Percentiles rank a stretch among this genome's conserved stretches.
These are phyloP conservation scores for Lycorma delicatula DNA, from an alignment of 1,140 invertebrate genomes.

Conservation along the genomic window DNA sequence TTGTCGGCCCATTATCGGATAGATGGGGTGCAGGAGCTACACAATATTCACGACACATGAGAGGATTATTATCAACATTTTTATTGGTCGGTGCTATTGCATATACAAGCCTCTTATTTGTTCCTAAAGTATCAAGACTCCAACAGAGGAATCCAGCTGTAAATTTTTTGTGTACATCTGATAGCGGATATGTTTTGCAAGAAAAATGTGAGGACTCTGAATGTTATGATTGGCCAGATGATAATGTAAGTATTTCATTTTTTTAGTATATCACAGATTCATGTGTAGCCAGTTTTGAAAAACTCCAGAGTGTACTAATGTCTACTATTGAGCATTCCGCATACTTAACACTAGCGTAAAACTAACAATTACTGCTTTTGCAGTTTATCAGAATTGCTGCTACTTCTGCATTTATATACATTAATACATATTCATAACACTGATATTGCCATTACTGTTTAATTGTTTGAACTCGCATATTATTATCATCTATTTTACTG, in stretches of 20 bases:
- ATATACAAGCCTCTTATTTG: conserved; percentile 52
- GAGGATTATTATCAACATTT: conserved; percentile 56
- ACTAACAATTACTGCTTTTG: too few relatives aligned
- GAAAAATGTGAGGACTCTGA: conserved; percentile 52
- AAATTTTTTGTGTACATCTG: conserved; percentile 55
- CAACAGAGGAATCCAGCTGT: conserved; percentile 48
- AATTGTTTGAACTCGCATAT: too few relatives aligned
- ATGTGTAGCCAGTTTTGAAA: too few relatives aligned
- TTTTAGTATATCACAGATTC: too few relatives aligned
- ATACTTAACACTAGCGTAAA: too few relatives aligned
- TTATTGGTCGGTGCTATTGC: conserved; percentile 56
- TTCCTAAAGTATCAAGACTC: conserved; percentile 49
- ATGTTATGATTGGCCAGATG: conserved; percentile 52
- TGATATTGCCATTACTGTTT: too few relatives aligned
- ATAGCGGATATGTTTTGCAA: conserved; percentile 56
- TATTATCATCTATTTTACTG: too few relatives aligned
- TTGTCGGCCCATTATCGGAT: conserved; percentile 59
- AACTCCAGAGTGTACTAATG: too few relatives aligned
- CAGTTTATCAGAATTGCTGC: too few relatives aligned
- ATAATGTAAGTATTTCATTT: conserved; percentile 41
- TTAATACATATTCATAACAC: too few relatives aligned
- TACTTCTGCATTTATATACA: too few relatives aligned
- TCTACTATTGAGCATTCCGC: too few relatives aligned
- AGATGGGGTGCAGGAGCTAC: conserved; percentile 37
- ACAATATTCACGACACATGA: conserved; percentile 45